Evolutionary conservation across 92 coral and sea anemone genomes (phyloP), one percentile per base, ranked within the genome.

Genomic region (Paramuricea clavata): DNA sequence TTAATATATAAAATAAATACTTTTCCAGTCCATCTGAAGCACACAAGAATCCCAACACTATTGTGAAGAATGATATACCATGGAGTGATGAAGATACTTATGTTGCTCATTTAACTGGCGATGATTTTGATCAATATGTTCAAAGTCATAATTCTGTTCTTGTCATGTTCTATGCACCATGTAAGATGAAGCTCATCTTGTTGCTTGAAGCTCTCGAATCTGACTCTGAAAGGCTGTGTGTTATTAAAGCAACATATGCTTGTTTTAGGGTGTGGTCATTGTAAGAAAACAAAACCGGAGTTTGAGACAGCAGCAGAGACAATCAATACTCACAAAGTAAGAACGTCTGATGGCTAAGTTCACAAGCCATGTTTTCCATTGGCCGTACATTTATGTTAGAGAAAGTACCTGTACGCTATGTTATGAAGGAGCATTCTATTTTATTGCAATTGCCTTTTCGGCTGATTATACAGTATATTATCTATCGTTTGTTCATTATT

Each of bases 81-180:
- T 97, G 99, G 99, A 89, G 89, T 86, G 99, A 92, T 11, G 95
- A 87, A 68, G 92, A 92, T 70, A 87, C 81, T 30, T 92, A 93
- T 72, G 99, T 97, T 70, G 86, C 81, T 73, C 99, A 97, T 68
- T 86, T 97, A 26, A 90, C 94, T 60, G 97, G 68, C 7, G 81
- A 60, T 33, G 88, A 95, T 22, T 97, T 94, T 85, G 92, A 89
- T 25, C 92, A 91, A 78, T 97, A 91, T 80, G 60, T 94, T 22
- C 90, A 88, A 72, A 69, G 86, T 19, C 98, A 97, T 62, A 81
- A 86, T 59, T 97, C 99, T 43, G 97, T 92, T 16, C 84, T 97
- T 44, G 94, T 97, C 81, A 91, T 97, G 98, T 97, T 97, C 85
- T 97, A 97, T 87, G 94, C 97, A n/a, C 99, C 98, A 25, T 96